Evolutionary conservation across 1,140 invertebrate species (phyloP), one percentile per base, ranked within the genome.

Genomic region (Papilio polytes): DNA sequence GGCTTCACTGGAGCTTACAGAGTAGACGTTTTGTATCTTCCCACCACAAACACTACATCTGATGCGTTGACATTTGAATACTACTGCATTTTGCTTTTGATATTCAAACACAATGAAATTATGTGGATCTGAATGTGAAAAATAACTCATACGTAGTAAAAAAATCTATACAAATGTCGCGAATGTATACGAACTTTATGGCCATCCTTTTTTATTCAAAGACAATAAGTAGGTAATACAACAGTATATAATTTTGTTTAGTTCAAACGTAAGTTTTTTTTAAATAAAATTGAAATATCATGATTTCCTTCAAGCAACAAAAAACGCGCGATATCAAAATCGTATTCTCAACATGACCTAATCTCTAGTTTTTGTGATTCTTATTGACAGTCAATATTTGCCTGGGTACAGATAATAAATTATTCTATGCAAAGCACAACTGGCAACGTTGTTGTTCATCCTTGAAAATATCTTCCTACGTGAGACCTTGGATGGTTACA

Each of bases 381-480:
- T 48, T 22, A 46, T 46, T 46, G 36, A 44, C n/a, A 10, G 41
- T 74, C 73, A 46, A 74, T 74, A 74, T 74, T 74, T 74, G 73
- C 73, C n/a, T 20, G 41, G 20, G n/a, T 6, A 44, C n/a, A 46
- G 73, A 74, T 74, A 74, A 74, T 41, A 41, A 74, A 20, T 44
- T 74, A 46, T 74, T 74, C 41, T 18, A 44, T 20, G 72, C 72
- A n/a, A 15, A 6, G 31, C 18, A 74, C 41, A 74, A 74, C 36
- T 74, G 44, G 73, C 36, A 9, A 44, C 73, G n/a, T 74, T 74
- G 73, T 74, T 74, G 73, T 7, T 46, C 73, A 82, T 78, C 86
- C 81, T 84, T 85, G 83, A 82, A 78, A 74, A 82, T 84, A 84
- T 82, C 72, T 83, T 72, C 81, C 56, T 74, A 78, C 36, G 22